Conservation (phyloP, 2,113 vertebrate genomes). For the Engraulis encrasicolus region DNA sequence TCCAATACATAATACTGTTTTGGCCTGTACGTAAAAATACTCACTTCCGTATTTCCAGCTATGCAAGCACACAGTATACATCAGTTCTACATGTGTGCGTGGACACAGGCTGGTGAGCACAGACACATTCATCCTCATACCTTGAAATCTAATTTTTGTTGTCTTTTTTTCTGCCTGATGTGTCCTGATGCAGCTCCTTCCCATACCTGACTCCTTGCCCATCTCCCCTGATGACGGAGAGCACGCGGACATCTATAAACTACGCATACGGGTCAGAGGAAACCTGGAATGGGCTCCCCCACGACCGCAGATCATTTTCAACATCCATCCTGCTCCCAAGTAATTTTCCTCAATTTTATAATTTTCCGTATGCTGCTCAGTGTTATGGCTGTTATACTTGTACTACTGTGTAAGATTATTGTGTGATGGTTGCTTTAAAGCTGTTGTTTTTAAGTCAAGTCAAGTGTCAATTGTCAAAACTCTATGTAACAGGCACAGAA, state of each 20-base stretch:
- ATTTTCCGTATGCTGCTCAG: no score
- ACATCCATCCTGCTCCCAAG: constrained; percentile 92
- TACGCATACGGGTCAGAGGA: constrained; percentile 93
- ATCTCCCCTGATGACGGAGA: constrained; percentile 96
- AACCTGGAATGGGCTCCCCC: constrained; percentile 98
- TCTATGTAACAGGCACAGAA: no score
- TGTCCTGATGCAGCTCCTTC: constrained; percentile 83
- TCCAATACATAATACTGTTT: no score
- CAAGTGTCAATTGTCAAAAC: no score
- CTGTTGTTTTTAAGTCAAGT: no score
- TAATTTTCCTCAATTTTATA: constrained; percentile 63
- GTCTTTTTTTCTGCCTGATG: not conserved
- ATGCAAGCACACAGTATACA: not conserved
- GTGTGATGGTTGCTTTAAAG: no score
- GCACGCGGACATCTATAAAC: constrained; percentile 94
- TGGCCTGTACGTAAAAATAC: not conserved
- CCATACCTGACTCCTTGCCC: constrained; percentile 93
- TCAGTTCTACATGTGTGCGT: not conserved
- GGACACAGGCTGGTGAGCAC: not conserved
- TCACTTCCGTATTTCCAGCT: not conserved
- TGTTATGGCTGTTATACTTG: no score
- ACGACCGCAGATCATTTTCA: constrained; percentile 96
- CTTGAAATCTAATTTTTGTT: not conserved
- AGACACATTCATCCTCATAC: not conserved
- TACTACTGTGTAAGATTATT: no score